phyloP scores from a whole-genome alignment of 2,888 invertebrate genomes.

The Dryadula phaetusa region DNA sequence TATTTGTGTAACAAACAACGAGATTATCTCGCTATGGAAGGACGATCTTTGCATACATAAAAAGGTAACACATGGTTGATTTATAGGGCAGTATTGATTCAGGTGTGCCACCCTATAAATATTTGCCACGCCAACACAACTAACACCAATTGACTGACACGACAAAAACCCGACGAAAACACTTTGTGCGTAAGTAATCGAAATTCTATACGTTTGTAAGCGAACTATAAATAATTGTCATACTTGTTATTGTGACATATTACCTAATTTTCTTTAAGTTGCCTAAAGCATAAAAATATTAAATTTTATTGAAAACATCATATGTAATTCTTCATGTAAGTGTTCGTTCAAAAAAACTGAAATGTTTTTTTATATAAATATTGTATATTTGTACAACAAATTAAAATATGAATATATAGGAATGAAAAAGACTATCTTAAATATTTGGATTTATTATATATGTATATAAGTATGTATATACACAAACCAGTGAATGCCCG shows the following conservation, averaged over 20 bases:
- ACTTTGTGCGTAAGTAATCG: constrained; percentile 12
- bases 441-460: no score
- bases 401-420: no score
- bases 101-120: constrained; percentile 40
- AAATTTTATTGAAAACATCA: no score
- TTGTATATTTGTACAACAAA: no score
- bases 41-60: neutral
- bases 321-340: no score
- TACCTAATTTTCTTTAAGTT: no score
- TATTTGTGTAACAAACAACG: neutral
- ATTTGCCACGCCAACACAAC: constrained; percentile 29
- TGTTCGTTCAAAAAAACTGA: no score
- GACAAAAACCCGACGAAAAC: neutral
- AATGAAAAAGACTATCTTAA: no score
- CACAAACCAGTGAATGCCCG: no score
- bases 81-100: constrained; percentile 37
- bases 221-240: neutral
- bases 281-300: no score
- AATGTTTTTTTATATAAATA: no score
- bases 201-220: constrained; percentile 16
- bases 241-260: neutral
- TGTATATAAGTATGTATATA: no score
- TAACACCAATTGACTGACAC: constrained; percentile 19
- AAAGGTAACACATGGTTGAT: constrained; percentile 14
- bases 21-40: neutral